Percentiles rank a stretch among this genome's conserved stretches.
phyloP scores from a whole-genome alignment of 2,888 invertebrate species.

The Bhutanitis thaidina region DNA sequence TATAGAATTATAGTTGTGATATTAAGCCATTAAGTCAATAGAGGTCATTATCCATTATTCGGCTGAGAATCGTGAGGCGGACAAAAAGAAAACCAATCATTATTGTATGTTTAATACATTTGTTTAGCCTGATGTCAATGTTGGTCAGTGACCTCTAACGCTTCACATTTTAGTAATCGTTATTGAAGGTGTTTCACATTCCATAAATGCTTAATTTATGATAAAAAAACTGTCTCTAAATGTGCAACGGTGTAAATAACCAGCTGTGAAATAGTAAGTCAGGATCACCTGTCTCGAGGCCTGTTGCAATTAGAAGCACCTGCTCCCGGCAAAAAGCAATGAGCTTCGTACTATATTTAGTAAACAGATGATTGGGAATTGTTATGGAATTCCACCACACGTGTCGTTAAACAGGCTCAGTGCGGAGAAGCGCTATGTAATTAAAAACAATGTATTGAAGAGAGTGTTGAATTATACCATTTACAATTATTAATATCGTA shows the following conservation, averaged over 20 bases:
- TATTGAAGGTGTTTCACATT: slow-evolving; percentile 10
- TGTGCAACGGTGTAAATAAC: not conserved
- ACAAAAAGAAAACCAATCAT: slow-evolving; percentile 2
- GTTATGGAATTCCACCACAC: slow-evolving; percentile 9
- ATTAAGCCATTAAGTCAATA: slow-evolving; percentile 1
- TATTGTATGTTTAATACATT: slow-evolving; percentile 1
- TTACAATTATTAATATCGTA: too few species aligned
- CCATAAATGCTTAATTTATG: not conserved
- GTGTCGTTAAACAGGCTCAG: not conserved
- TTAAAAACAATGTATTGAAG: not conserved
- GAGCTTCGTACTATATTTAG: slow-evolving; percentile 11
- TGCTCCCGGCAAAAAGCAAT: slow-evolving; percentile 5
- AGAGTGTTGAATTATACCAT: too few species aligned
- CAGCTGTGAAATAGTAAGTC: not conserved
- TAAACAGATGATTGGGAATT: slow-evolving; percentile 13
- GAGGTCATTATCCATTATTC: not conserved
- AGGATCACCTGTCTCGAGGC: slow-evolving; percentile 4
- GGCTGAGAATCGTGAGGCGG: not conserved
- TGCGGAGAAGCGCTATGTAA: not conserved
- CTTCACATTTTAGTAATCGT: not conserved
- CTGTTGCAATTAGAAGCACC: slow-evolving; percentile 12
- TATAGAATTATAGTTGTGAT: not conserved
- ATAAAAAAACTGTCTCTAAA: not conserved
- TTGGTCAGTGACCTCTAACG: slow-evolving; percentile 11
- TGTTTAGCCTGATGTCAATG: slow-evolving; percentile 12